Conservation (phyloP, 2,113 vertebrate genomes). For the Anoura caudifer region DNA sequence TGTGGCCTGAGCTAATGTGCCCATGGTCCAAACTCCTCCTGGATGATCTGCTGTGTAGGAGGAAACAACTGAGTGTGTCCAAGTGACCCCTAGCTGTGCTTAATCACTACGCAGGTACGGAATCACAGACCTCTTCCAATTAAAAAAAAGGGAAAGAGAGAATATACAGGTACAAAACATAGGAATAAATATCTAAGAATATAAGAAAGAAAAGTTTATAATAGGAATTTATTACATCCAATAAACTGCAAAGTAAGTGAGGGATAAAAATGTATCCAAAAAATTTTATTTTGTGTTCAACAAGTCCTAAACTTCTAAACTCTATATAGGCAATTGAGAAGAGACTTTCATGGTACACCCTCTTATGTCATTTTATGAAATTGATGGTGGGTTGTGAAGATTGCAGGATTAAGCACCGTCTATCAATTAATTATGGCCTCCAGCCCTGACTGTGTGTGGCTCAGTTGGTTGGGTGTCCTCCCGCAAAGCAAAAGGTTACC, state of each 20-base stretch:
- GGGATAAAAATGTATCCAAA: neutral
- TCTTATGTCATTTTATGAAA: neutral
- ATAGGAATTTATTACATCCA: neutral
- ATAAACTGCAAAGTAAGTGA: neutral
- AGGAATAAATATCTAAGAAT: neutral
- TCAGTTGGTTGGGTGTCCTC: no score
- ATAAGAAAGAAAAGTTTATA: neutral
- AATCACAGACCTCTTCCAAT: neutral
- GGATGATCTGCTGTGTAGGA: neutral
- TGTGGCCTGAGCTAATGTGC: neutral
- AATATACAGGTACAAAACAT: neutral
- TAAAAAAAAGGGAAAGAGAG: neutral
- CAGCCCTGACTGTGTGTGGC: neutral
- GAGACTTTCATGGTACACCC: neutral
- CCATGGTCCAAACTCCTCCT: neutral
- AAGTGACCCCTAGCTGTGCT: neutral
- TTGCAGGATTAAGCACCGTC: neutral
- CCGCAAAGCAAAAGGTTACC: no score
- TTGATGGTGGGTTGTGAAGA: neutral
- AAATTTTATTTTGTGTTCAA: neutral
- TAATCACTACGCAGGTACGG: no score
- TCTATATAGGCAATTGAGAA: neutral
- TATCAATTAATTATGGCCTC: neutral
- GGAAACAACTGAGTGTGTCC: neutral
- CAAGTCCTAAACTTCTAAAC: neutral